Evolutionary conservation across 2,797 vertebrate genomes (phyloP).

Genomic region (Bradypodion pumilum): DNA sequence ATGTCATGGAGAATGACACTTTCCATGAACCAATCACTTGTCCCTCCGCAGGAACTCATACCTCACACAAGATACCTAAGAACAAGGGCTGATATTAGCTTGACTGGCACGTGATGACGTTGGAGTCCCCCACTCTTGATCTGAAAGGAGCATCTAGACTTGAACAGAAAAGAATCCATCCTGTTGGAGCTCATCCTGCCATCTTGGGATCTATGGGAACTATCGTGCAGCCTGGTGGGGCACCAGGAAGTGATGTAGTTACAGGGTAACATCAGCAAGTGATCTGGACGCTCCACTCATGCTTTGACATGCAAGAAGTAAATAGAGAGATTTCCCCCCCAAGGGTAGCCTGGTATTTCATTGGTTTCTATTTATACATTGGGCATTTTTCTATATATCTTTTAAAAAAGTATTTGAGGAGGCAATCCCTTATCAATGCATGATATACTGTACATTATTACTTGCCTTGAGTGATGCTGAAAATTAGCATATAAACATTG

Average conservation of each 20-base stretch:
- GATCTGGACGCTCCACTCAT: not conserved
- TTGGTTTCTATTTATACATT: not conserved
- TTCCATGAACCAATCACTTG: not conserved
- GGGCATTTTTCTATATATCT: not conserved
- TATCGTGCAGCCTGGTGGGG: not conserved
- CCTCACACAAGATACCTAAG: not conserved
- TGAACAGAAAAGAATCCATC: no score
- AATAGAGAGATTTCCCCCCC: not conserved
- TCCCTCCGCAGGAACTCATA: no score
- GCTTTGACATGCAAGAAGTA: not conserved
- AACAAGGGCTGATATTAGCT: not conserved
- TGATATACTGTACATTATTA: no score
- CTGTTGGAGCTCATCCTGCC: no score
- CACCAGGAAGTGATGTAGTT: not conserved
- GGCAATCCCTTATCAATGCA: no score
- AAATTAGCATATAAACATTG: no score
- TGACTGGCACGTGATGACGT: not conserved
- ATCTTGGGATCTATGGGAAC: not conserved
- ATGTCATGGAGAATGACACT: not conserved
- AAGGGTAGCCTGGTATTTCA: not conserved
- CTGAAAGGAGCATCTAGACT: not conserved
- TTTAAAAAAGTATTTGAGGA: no score
- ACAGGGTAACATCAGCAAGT: not conserved
- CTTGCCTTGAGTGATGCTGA: not conserved
- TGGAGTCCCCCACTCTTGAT: not conserved